A percentile compares a stretch with the other conserved stretches of the same genome.
Evolutionary conservation across 2,113 vertebrate genomes (phyloP).

Genomic region (Heptranchias perlo): DNA sequence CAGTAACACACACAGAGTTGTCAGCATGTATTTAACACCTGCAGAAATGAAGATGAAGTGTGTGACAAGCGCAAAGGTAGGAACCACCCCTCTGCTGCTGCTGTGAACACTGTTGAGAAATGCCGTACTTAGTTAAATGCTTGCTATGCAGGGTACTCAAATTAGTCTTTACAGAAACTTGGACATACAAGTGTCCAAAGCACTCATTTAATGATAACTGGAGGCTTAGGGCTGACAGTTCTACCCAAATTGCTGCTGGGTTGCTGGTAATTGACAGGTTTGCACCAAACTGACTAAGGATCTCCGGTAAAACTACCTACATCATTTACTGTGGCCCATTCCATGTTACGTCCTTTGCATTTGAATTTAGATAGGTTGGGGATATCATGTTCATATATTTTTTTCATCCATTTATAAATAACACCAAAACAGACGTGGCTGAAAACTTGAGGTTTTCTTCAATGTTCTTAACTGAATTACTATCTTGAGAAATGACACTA

Average conservation of each 20-base stretch:
- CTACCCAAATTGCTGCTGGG: background rate
- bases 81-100: slow-evolving; percentile 44
- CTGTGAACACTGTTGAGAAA: slow-evolving; percentile 61
- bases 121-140: slow-evolving; percentile 65
- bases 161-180: slow-evolving; percentile 4
- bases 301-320: background rate
- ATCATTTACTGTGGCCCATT: background rate
- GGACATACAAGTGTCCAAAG: background rate
- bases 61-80: slow-evolving; percentile 60
- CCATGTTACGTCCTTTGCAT: background rate
- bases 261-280: background rate
- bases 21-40: slow-evolving; percentile 72
- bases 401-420: background rate
- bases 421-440: background rate
- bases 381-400: background rate
- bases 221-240: background rate
- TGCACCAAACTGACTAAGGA: background rate
- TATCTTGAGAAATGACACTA: background rate
- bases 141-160: slow-evolving; percentile 54
- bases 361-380: background rate
- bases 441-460: background rate
- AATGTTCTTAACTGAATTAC: background rate
- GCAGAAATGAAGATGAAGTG: slow-evolving; percentile 63
- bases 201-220: background rate
- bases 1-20: slow-evolving; percentile 74